Evolutionary conservation across 2,797 vertebrate species (phyloP), one percentile per base, ranked within the genome.

Genomic region (Muraenolepis orangiensis): DNA sequence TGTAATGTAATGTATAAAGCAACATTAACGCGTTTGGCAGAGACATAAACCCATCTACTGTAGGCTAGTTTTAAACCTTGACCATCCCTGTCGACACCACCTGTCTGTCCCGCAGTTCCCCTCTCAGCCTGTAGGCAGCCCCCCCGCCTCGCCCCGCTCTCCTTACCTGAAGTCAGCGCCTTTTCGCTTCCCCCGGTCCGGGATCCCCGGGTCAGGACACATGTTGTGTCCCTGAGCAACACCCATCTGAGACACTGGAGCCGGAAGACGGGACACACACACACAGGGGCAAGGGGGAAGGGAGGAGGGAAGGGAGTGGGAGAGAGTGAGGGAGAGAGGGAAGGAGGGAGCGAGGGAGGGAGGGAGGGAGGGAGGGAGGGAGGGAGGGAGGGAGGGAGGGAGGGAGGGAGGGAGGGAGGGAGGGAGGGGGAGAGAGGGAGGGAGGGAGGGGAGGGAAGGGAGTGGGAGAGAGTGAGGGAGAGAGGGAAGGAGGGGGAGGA

Each of bases 221-320:
- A 98, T 97, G 95, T 99, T 98, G 93, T 97, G 97, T 82, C 96
- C 98, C 93, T 99, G 98, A 70, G 96, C 97, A 78, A 98, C 97
- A 82, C 96, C 98, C 96, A 98, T 98, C 93, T 99, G 97, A 88
- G 97, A 98, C 94, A 98, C 98, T 99, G 32, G 13, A n/a, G 75
- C 66, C 16, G 36, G 20, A 64, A 46, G 73, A 94, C 82, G 90
- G 89, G 83, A 91, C 85, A 93, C 81, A 30, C 36, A 70, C n/a
- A n/a, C n/a, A 11, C 86, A 89, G 89, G 20, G 66, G 40, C 12
- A 90, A 88, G 83, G 20, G 91, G 86, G 93, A 80, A 38, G 30
- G 10, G 12, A 87, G 29, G 20, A 36, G 30, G 61, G 5, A 6
- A 61, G 40, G 42, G 32, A 66, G 38, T n/a, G 16, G n/a, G 23